Base-by-base conservation (phyloP, 2,113 vertebrate genomes). In the Perca schrenkii region DNA sequence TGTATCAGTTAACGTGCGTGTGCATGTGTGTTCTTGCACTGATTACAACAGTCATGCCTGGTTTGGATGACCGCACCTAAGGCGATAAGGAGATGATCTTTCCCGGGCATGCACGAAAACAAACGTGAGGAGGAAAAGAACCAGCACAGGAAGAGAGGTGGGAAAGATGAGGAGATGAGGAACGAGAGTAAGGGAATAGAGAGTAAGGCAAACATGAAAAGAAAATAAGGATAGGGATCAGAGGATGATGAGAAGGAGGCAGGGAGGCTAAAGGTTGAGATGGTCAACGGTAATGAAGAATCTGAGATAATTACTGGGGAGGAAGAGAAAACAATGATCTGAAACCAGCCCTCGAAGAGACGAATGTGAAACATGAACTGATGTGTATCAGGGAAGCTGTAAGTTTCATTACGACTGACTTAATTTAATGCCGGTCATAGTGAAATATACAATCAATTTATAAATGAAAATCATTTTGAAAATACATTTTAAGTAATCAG, bases 81-180 rank as follows among this genome's bases (percentile, higher is more conserved):
- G 85, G 91, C 57, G 79, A 92, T 91, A 88, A 80, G 79, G 75
- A 83, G 79, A 90, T 90, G 82, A 88, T 85, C 71, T 74, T 88
- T 87, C 83, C 69, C 4, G 46, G 57, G 60, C 70, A 64, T 28
- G 19, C 66, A 64, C 15, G 64, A 57, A 65, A 65, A 60, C 12
- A 74, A 76, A 66, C 19, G 15, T 53, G 25, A 21, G 56, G 54
- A 73, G 28, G 60, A 82, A 58, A 60, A 75, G 8, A 79, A 68
- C 28, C 49, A 60, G 52, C 25, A 69, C 66, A 83, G 70, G 74
- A 82, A 22, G 46, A 77, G 28, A 76, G 46, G n/a, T 40, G 58
- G 19, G 17, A 61, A 68, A 65, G 68, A 66, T 3, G 10, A 79
- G 36, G 17, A 43, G 21, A 57, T 49, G 40, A 64, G 49, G 13